Percentiles rank a stretch among this genome's conserved stretches.
phyloP scores from a whole-genome alignment of 2,888 invertebrate species.

The Trichogramma dendrolimi region DNA sequence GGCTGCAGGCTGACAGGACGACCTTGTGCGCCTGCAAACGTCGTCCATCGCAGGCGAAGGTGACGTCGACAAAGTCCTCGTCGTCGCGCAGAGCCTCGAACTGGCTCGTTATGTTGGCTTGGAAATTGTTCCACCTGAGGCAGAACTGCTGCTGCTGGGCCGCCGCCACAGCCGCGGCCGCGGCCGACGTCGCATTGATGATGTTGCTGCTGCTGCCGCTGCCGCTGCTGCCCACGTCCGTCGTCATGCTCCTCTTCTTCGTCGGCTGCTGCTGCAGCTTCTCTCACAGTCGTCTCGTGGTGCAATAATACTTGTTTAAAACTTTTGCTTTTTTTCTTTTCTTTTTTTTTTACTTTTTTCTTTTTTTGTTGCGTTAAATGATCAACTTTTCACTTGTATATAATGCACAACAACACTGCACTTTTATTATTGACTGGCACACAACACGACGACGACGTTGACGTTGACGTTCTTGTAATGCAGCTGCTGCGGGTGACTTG shows the following conservation, averaged over 20 bases:
- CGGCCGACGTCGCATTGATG: conserved; percentile 37
- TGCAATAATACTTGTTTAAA: too few species aligned
- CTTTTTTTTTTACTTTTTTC: conserved; percentile 9
- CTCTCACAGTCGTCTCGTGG: conserved; percentile 30
- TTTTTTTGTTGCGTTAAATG: neutral
- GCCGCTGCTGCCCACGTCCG: conserved; percentile 53
- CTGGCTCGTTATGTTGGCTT: conserved; percentile 81
- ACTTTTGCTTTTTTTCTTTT: conserved; percentile 28
- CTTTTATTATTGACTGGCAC: too few species aligned
- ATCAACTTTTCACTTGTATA: too few species aligned
- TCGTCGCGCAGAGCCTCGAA: conserved; percentile 79
- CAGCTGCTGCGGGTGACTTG: too few species aligned
- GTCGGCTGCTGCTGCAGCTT: conserved; percentile 38
- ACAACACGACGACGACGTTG: too few species aligned
- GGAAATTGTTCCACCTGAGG: conserved; percentile 86
- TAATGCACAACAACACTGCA: too few species aligned
- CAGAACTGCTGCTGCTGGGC: conserved; percentile 74
- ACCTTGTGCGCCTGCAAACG: conserved; percentile 81
- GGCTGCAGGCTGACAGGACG: conserved; percentile 80
- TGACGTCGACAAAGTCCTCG: conserved; percentile 85
- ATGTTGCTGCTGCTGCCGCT: conserved; percentile 12
- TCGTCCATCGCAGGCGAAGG: conserved; percentile 80
- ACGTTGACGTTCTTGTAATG: too few species aligned
- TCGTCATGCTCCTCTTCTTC: conserved; percentile 50
- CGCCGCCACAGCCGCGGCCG: conserved; percentile 48